Conservation (phyloP, 2,888 invertebrate species). For the Sphaerolaimus hirsutus region DNA sequence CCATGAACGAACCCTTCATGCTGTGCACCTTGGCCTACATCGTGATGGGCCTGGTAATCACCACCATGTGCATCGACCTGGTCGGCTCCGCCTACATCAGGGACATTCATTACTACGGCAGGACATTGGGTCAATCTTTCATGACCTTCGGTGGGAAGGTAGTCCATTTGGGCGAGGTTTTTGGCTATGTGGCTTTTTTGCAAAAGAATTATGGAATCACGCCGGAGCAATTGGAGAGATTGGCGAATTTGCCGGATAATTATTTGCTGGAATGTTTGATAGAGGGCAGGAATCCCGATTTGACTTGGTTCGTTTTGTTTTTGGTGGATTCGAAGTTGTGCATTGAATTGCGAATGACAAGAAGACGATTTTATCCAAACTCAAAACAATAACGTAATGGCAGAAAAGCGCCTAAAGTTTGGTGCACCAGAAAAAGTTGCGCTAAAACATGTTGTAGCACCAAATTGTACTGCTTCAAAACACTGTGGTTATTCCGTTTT, state of each 20-base stretch:
- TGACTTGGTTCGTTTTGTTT: too few species aligned
- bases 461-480: too few species aligned
- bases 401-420: too few species aligned
- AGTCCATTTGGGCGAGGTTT: conserved; percentile 23
- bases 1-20: conserved; percentile 20
- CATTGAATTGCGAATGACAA: too few species aligned
- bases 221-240: conserved; percentile 22
- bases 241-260: conserved; percentile 23
- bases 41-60: conserved; percentile 22
- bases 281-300: too few species aligned
- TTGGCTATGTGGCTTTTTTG: conserved; percentile 24
- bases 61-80: conserved; percentile 23
- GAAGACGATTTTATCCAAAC: too few species aligned
- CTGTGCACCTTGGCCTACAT: conserved; percentile 22
- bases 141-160: conserved; percentile 25
- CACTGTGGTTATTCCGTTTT: too few species aligned
- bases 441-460: too few species aligned
- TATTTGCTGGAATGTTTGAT: conserved; percentile 24
- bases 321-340: too few species aligned
- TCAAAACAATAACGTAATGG: too few species aligned
- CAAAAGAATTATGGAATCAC: conserved; percentile 25
- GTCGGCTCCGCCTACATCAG: conserved; percentile 24
- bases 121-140: conserved; percentile 19
- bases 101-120: conserved; percentile 25
- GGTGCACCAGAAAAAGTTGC: too few species aligned